Conservation (phyloP, 2,797 vertebrate species). For the Pangasius larnaudii region DNA sequence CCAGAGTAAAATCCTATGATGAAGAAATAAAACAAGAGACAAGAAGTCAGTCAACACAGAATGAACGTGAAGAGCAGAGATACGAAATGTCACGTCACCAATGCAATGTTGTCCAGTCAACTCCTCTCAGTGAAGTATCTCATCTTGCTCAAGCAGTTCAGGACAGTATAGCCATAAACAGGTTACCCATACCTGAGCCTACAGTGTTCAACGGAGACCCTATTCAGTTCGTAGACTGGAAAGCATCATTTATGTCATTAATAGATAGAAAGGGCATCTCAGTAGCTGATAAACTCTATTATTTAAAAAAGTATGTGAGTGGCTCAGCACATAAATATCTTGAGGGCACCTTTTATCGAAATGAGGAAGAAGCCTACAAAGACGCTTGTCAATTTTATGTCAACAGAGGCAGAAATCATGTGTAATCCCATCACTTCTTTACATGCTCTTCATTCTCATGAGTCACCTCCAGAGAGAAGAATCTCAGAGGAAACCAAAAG, state of each 20-base stretch:
- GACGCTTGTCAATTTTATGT: slow-evolving; percentile 32
- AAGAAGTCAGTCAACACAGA: not conserved
- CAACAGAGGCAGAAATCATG: too few species aligned
- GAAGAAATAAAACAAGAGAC: not conserved
- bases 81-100: not conserved
- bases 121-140: not conserved
- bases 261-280: slow-evolving; percentile 32
- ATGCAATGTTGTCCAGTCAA: not conserved
- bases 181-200: not conserved
- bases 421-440: too few species aligned
- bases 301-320: slow-evolving; percentile 31
- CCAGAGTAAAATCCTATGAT: not conserved
- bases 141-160: not conserved
- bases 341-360: slow-evolving; percentile 40
- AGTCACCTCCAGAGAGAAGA: too few species aligned
- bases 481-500: too few species aligned
- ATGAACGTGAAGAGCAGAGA: not conserved
- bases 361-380: slow-evolving; percentile 45
- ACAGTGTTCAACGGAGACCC: slow-evolving; percentile 13
- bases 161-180: not conserved
- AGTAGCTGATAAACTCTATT: slow-evolving; percentile 32
- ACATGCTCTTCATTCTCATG: too few species aligned
- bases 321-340: slow-evolving; percentile 20
- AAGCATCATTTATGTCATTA: slow-evolving; percentile 41
- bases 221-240: slow-evolving; percentile 35